Evolutionary conservation across 2,888 invertebrate species (phyloP), one percentile per base, ranked within the genome.

Genomic region (Pomacea canaliculata): DNA sequence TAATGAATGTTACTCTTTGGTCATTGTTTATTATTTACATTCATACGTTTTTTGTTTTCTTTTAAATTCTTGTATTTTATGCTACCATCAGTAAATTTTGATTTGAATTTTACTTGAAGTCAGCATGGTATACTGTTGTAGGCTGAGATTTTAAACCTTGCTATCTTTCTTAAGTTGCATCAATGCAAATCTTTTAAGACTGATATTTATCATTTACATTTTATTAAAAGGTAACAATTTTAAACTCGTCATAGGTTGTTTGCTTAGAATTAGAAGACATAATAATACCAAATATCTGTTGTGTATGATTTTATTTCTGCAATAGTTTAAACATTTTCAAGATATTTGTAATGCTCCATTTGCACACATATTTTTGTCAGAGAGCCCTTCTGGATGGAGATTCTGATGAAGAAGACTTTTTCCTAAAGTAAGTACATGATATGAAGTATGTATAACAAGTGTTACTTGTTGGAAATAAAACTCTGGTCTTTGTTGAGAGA

Each of bases 381-480:
- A 84, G 85, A 83, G 83, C 86, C 56, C 80, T 89, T 49, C 80
- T 89, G n/a, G 88, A 88, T 80, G 86, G 81, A 27, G 83, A 86
- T 68, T 88, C 88, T 7, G 89, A 89, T 73, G 89, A 89, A 75
- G 89, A 89, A 80, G 89, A 89, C 77, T 89, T 89, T 79, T 89
- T 89, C 77, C 81, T 88, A 12, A 87, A 82, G 89, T 89, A 84
- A 84, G 82, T 81, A 23, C 49, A 56, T 48, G 37, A 48, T 49
- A 60, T 71, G 13, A 46, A 19, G 12, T 56, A 10, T 13, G 10
- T 10, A 56, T 0, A 56, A 37, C 37, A 37, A 5, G 37, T 5
- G 37, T 37, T 37, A 56, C 51, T 56, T 8, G 12, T 16, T 13
- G 51, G 16, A 56, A 10, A 56, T 13, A 56, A 13, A 56, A 56